Base-by-base conservation (phyloP, 2,797 vertebrate genomes). In the Xenopus petersii region DNA sequence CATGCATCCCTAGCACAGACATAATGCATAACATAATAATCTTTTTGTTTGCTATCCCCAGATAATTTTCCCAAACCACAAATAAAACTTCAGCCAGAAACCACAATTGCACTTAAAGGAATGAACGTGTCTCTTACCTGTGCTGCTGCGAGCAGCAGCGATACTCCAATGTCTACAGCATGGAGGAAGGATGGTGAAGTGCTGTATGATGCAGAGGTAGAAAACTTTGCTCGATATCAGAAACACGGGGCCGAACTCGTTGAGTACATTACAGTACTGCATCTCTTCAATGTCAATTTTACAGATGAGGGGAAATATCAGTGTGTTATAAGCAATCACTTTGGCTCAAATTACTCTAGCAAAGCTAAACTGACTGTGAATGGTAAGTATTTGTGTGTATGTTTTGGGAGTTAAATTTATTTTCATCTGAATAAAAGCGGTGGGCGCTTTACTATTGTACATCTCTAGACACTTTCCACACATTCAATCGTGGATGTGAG, bases 281-380 rank as follows among this genome's bases (percentile, higher is more conserved):
- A 91, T 69, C 88, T 94, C 59, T 89, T 87, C 81, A 90, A 79
- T 10, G 90, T 94, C 76, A 93, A 94, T 74, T 94, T 94, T 85
- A 93, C 92, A 0, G 92, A 94, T 48, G 92, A 94, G 81, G 93
- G 93, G n/a, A 91, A 83, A 77, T 94, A 94, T 5, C 93, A 94
- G 81, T 94, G 93, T 74, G 88, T 94, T 0, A 86, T 92, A 73
- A 92, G 90, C 80, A 94, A 94, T 79, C 88, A 93, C 79, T 93
- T 94, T 42, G 93, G 93, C 61, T 93, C 93, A 68, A 93, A 92
- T 83, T 94, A 94, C 66, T 94, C 93, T 74, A 84, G 84, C 75
- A 93, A 93, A 87, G 93, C 92, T 82, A 91, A 84, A 81, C 84
- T 94, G 80, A 94, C 91, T 11, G 89, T 94, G 48, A 93, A 93